Evolutionary conservation across 2,888 invertebrate species (phyloP), one percentile per base, ranked within the genome.

Genomic region (Ypsolopha sequella): DNA sequence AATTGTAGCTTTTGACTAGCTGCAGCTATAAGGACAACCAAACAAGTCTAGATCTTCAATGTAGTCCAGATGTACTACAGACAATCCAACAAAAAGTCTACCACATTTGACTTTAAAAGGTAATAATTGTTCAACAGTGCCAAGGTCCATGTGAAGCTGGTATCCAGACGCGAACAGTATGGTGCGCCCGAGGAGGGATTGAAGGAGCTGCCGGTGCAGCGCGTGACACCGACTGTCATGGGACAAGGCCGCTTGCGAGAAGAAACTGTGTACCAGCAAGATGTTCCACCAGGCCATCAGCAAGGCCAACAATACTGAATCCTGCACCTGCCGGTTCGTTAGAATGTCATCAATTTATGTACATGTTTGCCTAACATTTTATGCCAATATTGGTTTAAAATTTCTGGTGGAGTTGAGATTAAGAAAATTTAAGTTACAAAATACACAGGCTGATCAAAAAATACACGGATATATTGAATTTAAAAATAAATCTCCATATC

Each of bases 91-190:
- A 24, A 4, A 4, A 24, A 24, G 2, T 24, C 2, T 24, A 24
- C 24, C 24, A 24, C 24, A 24, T 24, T 24, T 24, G 24, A 24
- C 24, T 4, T 4, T 24, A 24, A 24, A 24, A 24, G 4, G 24
- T 24, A 24, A 24, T 24, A 24, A 24, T 24, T 24, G 36, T 6
- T 14, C 36, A 34, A 0, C 54, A 87, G 87, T 87, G 87, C 59
- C 64, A 73, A 57, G 87, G 87, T 7, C 79, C 84, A 0, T 88
- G 87, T 54, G 82, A 81, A 50, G 88, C 89, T 33, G 82, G 82
- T 1, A 70, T 87, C 0, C 87, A 89, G 51, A 85, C 84, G 24
- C 88, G 90, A 3, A 78, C 88, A 6, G 81, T 88, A 33, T 89
- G 89, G 76, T 87, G 90, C 56, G 74, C 87, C 0, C 84, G 86